A percentile compares a stretch with the other conserved stretches of the same genome.
Conservation (phyloP, 2,797 vertebrate species). For the Sebastes ruberrimus region DNA sequence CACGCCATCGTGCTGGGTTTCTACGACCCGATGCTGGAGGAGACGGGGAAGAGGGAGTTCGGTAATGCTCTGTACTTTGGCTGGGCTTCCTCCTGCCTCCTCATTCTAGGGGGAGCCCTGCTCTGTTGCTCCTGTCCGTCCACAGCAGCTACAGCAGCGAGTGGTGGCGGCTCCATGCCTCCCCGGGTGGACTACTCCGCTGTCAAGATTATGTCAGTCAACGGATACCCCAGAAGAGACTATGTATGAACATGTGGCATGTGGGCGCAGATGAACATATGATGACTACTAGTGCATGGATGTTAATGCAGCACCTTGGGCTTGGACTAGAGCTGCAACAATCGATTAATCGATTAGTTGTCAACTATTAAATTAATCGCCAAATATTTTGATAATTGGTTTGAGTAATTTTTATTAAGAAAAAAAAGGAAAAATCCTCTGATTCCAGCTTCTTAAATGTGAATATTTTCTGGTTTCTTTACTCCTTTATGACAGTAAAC, state of each 20-base stretch:
- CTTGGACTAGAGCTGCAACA: not conserved
- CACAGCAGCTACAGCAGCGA: conserved; percentile 4
- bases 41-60: conserved; percentile 86
- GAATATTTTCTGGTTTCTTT: too few relatives aligned
- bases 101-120: conserved; percentile 81
- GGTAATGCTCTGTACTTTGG: conserved; percentile 87
- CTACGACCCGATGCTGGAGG: conserved; percentile 83
- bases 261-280: not conserved
- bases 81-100: conserved; percentile 84
- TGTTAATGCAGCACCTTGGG: not conserved
- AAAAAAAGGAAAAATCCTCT: too few relatives aligned
- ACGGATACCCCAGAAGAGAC: conserved; percentile 78
- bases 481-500: too few relatives aligned
- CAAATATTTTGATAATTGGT: too few relatives aligned
- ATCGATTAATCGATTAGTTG: too few relatives aligned
- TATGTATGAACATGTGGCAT: conserved; percentile 74
- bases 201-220: conserved; percentile 71
- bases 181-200: conserved; percentile 69
- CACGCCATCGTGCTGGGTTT: conserved; percentile 82
- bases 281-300: not conserved
- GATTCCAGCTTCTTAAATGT: too few relatives aligned
- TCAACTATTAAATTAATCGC: too few relatives aligned
- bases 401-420: too few relatives aligned
- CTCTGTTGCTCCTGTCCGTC: conserved; percentile 83
- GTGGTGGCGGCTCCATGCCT: conserved; percentile 17